These are phyloP conservation scores for Cataglyphis livida DNA, from an alignment of 2,888 invertebrate species.

Conservation along the genomic window DNA sequence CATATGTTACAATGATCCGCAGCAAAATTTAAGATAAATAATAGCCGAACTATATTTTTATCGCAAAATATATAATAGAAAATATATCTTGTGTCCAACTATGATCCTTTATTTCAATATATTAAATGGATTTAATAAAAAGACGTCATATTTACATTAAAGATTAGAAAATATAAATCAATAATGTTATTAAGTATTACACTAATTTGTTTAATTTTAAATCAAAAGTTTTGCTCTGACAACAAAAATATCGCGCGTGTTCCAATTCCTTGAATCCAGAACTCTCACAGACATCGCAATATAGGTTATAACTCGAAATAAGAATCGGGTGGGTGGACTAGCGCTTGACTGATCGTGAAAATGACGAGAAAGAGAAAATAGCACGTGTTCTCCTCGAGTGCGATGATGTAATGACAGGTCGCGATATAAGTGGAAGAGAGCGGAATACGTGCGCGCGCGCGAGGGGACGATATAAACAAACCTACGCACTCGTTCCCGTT, in stretches of 20 bases:
- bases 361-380: slow-evolving; percentile 16
- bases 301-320: slow-evolving; percentile 30
- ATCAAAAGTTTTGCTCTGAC: background rate
- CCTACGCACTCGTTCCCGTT: slow-evolving; percentile 22
- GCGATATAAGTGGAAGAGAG: slow-evolving; percentile 18
- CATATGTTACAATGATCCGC: background rate
- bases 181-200: background rate
- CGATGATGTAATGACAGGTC: slow-evolving; percentile 40
- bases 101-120: background rate
- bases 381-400: background rate
- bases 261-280: slow-evolving; percentile 29
- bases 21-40: background rate
- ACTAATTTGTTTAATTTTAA: background rate
- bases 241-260: slow-evolving; percentile 18
- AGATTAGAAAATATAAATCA: background rate
- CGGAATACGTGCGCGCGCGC: background rate
- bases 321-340: slow-evolving; percentile 31
- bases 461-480: slow-evolving; percentile 8
- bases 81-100: background rate
- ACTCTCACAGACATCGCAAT: background rate
- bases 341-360: slow-evolving; percentile 17
- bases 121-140: background rate
- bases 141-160: background rate
- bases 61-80: slow-evolving; percentile 3
- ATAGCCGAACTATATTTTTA: background rate